Base-by-base conservation (phyloP, 2,113 vertebrate genomes). In the Scatophagus argus region DNA sequence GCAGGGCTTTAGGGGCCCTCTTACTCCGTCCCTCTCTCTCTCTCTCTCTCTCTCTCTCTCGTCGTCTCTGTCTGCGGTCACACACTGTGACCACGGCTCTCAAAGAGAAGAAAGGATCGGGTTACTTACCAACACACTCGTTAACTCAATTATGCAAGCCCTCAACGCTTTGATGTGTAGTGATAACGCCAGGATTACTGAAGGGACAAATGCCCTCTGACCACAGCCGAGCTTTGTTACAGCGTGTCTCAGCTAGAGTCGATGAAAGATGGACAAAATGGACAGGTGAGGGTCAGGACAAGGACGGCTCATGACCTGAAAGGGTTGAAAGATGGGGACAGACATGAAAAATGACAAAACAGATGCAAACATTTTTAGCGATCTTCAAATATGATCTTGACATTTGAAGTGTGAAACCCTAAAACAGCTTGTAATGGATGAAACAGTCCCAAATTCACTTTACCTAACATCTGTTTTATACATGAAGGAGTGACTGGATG, bases 71-170 rank as follows among this genome's bases (percentile, higher is more conserved):
- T 88, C 83, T 79, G 82, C 68, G 83, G 87, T 86, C 85, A 81
- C 75, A 85, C 56, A 70, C 71, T 68, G 52, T 62, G 84, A 85
- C 86, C 77, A 29, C 63, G 3, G 56, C 38, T 75, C 74, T 82
- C 86, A 46, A 36, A 10, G 29, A 65, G 84, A 85, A 73, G 60
- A 77, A 66, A n/a, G 36, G 84, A 83, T 94, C 87, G 66, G 69
- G 72, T 93, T 92, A 51, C 90, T 16, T 31, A 84, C 74, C 78
- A 84, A 93, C 81, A 81, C 89, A 83, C 87, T 91, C 84, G 85
- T 89, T 90, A 92, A 92, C 89, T 92, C 91, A 93, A 92, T 92
- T 89, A 93, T 88, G 79, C 82, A 85, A 87, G 82, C 73, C 61
- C 41, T 51, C 63, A 74, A 66, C 14, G 8, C 91, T 93, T 93